These are phyloP conservation scores for Drosophila melanica DNA, from an alignment of 1,140 invertebrate genomes.

Conservation along the genomic window DNA sequence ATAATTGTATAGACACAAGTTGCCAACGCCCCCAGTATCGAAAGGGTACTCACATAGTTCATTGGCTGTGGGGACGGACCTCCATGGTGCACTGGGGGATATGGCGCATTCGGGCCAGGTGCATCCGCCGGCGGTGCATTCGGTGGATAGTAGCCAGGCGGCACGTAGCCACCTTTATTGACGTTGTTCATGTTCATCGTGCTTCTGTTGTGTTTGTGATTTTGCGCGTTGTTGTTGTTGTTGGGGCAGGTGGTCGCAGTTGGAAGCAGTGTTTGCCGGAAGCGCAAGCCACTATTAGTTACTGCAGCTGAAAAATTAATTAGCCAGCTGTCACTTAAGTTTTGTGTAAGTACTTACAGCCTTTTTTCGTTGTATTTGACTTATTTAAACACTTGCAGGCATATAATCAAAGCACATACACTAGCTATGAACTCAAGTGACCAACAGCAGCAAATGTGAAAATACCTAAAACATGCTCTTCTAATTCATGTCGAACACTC, in stretches of 20 bases:
- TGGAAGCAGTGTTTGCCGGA: conserved; percentile 16
- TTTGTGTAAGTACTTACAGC: neutral
- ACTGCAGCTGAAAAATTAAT: neutral
- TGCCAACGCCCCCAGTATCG: conserved; percentile 34
- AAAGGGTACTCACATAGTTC: conserved; percentile 27
- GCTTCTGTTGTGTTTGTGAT: conserved; percentile 4
- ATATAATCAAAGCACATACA: neutral
- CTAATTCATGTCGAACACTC: neutral
- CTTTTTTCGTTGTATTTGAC: no score
- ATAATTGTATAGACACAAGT: conserved; percentile 11
- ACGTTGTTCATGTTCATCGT: conserved; percentile 66
- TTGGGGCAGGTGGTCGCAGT: conserved; percentile 29
- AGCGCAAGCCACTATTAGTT: conserved; percentile 27
- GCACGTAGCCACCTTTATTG: conserved; percentile 73
- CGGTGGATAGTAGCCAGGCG: conserved; percentile 65
- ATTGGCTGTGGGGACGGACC: conserved; percentile 15
- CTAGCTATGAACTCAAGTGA: neutral
- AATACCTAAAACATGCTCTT: neutral
- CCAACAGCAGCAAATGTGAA: no score
- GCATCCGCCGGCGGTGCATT: conserved; percentile 64
- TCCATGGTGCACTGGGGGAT: conserved; percentile 7
- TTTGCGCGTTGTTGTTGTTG: conserved; percentile 33
- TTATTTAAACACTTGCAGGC: neutral
- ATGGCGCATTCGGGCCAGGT: conserved; percentile 7
- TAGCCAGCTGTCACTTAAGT: neutral